Evolutionary conservation across 2,113 vertebrate species (phyloP).

Genomic region (Ictalurus punctatus): DNA sequence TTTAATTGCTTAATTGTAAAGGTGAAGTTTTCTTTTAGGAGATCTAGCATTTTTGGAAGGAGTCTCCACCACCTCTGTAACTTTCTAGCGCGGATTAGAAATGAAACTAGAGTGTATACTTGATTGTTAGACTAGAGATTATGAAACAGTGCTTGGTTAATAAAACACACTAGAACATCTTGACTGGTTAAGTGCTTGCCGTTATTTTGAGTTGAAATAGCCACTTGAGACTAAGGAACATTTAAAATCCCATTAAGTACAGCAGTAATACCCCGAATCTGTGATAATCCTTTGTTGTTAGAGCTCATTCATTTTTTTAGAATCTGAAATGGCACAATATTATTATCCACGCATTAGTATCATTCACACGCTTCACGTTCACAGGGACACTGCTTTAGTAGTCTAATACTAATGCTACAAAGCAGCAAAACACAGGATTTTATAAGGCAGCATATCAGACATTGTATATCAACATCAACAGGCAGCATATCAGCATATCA

Average conservation of each 20-base stretch:
- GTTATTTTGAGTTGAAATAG: neutral
- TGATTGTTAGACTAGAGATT: neutral
- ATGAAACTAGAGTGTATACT: too few species aligned
- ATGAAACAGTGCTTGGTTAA: neutral
- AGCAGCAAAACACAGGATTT: neutral
- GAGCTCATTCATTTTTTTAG: neutral
- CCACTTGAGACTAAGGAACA: neutral
- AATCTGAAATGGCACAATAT: neutral
- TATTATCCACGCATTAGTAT: neutral
- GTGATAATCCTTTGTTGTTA: neutral
- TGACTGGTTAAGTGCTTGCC: slow-evolving; percentile 4
- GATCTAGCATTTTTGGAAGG: neutral
- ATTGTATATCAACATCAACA: too few species aligned
- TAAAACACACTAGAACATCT: neutral
- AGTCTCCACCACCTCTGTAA: neutral
- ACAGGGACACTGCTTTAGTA: neutral
- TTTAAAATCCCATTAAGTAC: neutral
- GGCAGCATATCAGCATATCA: neutral
- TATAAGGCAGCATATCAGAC: neutral
- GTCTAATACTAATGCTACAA: neutral
- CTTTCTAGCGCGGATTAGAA: neutral
- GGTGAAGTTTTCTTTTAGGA: neutral
- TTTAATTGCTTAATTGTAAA: neutral
- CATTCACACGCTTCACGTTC: neutral
- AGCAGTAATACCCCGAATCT: neutral